Evolutionary conservation across 2,888 invertebrate species (phyloP).

Genomic region (Norana najaformis): DNA sequence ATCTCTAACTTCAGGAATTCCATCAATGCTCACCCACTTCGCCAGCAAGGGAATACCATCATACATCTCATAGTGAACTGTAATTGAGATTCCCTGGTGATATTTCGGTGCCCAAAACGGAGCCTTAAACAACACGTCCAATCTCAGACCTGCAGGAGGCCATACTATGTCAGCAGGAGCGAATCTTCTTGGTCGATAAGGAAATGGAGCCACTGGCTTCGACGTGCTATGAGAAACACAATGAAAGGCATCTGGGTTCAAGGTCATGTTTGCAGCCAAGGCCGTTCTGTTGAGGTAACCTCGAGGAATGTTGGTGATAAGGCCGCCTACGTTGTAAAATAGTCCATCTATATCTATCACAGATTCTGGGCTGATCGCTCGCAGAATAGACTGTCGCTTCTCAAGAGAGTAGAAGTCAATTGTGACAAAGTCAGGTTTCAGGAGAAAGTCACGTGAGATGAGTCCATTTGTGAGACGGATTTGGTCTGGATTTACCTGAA

Average conservation of each 20-base stretch:
- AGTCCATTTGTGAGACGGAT: conserved; percentile 39
- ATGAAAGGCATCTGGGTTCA: conserved; percentile 40
- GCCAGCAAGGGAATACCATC: conserved; percentile 44
- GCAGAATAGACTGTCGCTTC: conserved; percentile 39
- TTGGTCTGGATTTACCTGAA: conserved; percentile 21
- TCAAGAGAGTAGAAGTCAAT: conserved; percentile 40
- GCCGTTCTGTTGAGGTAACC: conserved; percentile 44
- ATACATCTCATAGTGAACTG: conserved; percentile 45
- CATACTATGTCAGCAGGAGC: conserved; percentile 38
- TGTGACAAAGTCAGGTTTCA: conserved; percentile 42
- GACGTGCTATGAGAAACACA: conserved; percentile 31
- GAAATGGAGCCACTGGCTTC: conserved; percentile 38
- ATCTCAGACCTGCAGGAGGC: conserved; percentile 23
- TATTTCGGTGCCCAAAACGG: conserved; percentile 39
- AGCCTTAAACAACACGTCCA: conserved; percentile 28
- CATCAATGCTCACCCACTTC: conserved; percentile 41
- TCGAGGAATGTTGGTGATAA: conserved; percentile 37
- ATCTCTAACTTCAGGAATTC: conserved; percentile 16
- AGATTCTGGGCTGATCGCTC: conserved; percentile 40
- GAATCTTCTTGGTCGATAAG: conserved; percentile 40
- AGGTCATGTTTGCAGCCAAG: conserved; percentile 29
- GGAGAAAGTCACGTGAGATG: conserved; percentile 39
- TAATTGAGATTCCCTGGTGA: conserved; percentile 39
- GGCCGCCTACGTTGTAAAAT: conserved; percentile 39
- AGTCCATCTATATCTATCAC: conserved; percentile 42